These are phyloP conservation scores for Heteractis magnifica DNA, from an alignment of 92 coral and sea anemone species.

Conservation along the genomic window DNA sequence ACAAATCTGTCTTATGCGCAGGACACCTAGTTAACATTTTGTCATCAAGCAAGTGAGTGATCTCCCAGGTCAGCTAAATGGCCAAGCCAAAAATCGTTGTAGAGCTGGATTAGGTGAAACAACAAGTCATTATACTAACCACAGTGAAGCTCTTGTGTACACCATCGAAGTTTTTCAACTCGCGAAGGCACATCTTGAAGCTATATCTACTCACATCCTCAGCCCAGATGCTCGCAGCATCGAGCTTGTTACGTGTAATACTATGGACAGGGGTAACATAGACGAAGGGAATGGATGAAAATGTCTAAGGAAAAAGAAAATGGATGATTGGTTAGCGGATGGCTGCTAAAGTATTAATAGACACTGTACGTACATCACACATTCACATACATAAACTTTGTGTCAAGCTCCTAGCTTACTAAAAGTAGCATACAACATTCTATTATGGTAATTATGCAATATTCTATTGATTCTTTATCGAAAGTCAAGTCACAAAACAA, in stretches of 20 bases:
- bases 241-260: constrained; percentile 35
- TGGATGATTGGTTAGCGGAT: background rate
- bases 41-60: no score
- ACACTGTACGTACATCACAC: background rate
- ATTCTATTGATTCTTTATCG: background rate
- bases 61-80: no score
- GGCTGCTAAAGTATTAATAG: background rate
- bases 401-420: no score
- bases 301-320: constrained; percentile 25
- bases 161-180: constrained; percentile 64
- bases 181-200: constrained; percentile 60
- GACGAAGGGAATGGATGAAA: constrained; percentile 37
- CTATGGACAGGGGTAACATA: constrained; percentile 55
- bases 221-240: constrained; percentile 61
- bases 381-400: no score
- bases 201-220: constrained; percentile 42
- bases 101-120: no score
- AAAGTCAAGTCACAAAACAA: background rate
- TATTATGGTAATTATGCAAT: no score
- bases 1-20: no score
- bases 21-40: no score
- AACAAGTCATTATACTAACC: constrained; percentile 18
- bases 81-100: no score
- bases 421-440: no score
- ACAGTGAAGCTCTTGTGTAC: constrained; percentile 39